Base-by-base conservation (phyloP, 2,797 vertebrate genomes). In the Hemibagrus guttatus region DNA sequence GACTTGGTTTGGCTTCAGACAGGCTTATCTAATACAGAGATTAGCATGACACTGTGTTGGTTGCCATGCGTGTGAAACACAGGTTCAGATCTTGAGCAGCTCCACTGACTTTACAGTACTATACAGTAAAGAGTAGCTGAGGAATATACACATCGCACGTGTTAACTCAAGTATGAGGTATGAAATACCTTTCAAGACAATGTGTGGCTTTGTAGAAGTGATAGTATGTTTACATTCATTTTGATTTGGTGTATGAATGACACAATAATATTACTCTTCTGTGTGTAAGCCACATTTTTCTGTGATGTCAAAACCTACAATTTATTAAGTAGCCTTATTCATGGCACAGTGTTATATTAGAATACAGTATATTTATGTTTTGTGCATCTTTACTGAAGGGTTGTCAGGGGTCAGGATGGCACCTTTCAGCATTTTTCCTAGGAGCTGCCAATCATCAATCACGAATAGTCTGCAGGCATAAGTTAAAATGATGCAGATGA, bases 11-110 rank as follows among this genome's bases (percentile, higher is more conserved):
- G 58, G 6, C 54, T 76, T 84, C 56, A 71, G 82, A 78, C 46
- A 26, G 52, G 17, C 54, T 83, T 66, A 68, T 35, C 28, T 49
- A 31, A 35, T 49, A 19, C 54, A 79, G 35, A 80, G 35, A 84
- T 81, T 83, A 64, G 75, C 28, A 69, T 87, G 74, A 81, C 86
- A 87, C 39, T 84, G 28, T 83, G 59, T 35, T 89, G 86, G 83
- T 83, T 81, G 5, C 58, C 79, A 66, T 35, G 35, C 74, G 66
- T 23, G 56, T 63, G 7, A 81, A 81, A 81, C 21, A 58, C 3
- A 61, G 46, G 58, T 81, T 81, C 78, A 81, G 78, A 8, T n/a
- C 39, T 12, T 42, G 23, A 46, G 35, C 13, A 0, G 23, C 39
- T 35, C 28, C 35, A 79, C 58, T 59, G 61, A 59, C 28, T 59